Evolutionary conservation across 2,113 vertebrate genomes (phyloP).

Genomic region (Rhea americana): DNA sequence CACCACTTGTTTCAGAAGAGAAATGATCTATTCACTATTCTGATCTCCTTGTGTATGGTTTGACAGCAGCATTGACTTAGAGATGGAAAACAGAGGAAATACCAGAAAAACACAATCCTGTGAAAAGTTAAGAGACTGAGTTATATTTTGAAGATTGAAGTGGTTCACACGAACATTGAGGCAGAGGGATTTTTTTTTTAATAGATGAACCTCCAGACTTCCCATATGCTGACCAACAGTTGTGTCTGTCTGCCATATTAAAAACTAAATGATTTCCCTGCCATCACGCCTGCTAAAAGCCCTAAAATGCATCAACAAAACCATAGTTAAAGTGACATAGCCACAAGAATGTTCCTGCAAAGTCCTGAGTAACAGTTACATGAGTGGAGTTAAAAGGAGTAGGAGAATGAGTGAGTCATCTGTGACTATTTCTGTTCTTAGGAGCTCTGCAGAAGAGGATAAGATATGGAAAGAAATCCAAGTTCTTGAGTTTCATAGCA

Average conservation of each 20-base stretch:
- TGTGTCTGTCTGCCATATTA: background rate
- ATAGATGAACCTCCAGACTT: background rate
- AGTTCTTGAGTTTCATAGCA: background rate
- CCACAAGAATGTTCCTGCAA: rapidly evolving
- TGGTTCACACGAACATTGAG: background rate
- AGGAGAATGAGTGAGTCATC: background rate
- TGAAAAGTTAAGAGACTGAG: background rate
- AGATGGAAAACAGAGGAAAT: background rate
- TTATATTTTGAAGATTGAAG: background rate
- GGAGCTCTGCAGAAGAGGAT: no score
- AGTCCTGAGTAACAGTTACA: no score
- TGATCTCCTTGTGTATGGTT: background rate
- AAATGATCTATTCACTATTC: background rate
- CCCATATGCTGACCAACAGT: background rate
- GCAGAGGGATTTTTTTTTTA: background rate
- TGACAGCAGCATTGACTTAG: conserved; percentile 5
- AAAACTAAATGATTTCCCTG: background rate
- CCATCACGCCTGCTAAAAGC: background rate
- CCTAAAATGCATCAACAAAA: background rate
- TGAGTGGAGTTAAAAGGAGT: rapidly evolving
- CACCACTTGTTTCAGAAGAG: background rate
- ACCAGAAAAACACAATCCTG: background rate
- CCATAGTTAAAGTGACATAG: background rate
- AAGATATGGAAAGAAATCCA: background rate
- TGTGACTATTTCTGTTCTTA: background rate